Base-by-base conservation (phyloP, 1,140 invertebrate genomes). In the Monochamus saltuarius region DNA sequence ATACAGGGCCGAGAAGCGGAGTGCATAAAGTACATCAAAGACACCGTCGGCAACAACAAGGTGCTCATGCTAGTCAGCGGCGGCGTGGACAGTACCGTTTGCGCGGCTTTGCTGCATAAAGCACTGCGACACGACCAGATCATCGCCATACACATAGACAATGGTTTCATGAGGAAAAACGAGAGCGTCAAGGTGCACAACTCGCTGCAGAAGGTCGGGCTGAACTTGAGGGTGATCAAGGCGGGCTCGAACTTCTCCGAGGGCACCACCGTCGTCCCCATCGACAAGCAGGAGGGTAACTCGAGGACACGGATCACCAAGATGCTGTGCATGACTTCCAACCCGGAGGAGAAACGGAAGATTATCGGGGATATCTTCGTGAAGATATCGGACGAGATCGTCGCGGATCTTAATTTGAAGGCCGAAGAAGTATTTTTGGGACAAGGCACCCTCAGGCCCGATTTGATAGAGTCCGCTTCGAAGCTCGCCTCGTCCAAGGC, bases 331-430 rank as follows among this genome's bases (percentile, higher is more conserved):
- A 87, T 89, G 72, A 90, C 92, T 1, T 83, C 86, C 0, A 87
- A 90, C 76, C 97, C 97, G 0, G 97, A 99, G 80, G 94, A 98
- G 73, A 99, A 99, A 76, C 84, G 97, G 47, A 95, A 95, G 81
- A 99, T 99, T 67, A 99, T 99, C 73, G 97, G 97, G 22, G 97
- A 99, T 79, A 94, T 97, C 54, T 99, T 99, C 80, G 94, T 99
- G 59, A 87, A 88, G 73, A 86, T 95, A 58, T 90, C 92, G 3
- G 89, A 94, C 72, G 89, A 94, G 70, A 86, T 91, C 58, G 88
- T 94, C 66, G 77, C 83, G 4, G 88, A 93, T 71, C 80, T 95
- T 71, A 89, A 92, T 67, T 79, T 95, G 42, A 90, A 88, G 70
- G 85, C 90, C 8, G 91, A 95, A 66, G 89, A 95, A 69, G 92